Evolutionary conservation across 2,797 vertebrate genomes (phyloP).

Genomic region (Eulemur rubriventer): DNA sequence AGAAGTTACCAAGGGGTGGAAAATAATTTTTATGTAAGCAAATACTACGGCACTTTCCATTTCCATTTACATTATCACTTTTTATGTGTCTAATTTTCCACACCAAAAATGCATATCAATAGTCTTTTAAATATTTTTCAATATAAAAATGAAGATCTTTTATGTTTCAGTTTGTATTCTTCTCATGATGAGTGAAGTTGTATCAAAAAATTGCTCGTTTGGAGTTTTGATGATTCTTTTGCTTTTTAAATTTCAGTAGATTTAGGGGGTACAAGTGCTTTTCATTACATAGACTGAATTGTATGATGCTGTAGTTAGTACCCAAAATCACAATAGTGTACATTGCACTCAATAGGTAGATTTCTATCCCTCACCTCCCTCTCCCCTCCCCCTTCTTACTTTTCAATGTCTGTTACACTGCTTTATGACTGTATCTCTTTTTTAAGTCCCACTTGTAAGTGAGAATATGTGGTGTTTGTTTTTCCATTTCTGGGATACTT

Average conservation of each 20-base stretch:
- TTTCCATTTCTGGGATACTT: not conserved
- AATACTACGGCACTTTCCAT: not conserved
- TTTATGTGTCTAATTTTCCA: not conserved
- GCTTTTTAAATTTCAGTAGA: not conserved
- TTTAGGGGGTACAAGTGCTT: not conserved
- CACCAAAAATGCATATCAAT: not conserved
- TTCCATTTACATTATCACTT: not conserved
- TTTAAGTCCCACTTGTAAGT: not conserved
- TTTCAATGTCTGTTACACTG: not conserved
- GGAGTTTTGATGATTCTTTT: not conserved
- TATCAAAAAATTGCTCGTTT: not conserved
- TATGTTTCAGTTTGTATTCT: not conserved
- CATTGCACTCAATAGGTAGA: not conserved
- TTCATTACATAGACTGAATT: not conserved
- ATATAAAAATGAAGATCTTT: not conserved
- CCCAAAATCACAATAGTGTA: not conserved
- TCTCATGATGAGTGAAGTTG: not conserved
- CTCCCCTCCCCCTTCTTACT: not conserved
- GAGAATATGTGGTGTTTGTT: not conserved
- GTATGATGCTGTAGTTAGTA: not conserved
- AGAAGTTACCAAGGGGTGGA: not conserved
- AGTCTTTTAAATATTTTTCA: not conserved
- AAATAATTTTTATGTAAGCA: conserved; percentile 35
- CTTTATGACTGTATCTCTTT: not conserved
- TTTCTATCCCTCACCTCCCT: not conserved